Base-by-base conservation (phyloP, 2,113 vertebrate species). In the Grammomys surdaster region DNA sequence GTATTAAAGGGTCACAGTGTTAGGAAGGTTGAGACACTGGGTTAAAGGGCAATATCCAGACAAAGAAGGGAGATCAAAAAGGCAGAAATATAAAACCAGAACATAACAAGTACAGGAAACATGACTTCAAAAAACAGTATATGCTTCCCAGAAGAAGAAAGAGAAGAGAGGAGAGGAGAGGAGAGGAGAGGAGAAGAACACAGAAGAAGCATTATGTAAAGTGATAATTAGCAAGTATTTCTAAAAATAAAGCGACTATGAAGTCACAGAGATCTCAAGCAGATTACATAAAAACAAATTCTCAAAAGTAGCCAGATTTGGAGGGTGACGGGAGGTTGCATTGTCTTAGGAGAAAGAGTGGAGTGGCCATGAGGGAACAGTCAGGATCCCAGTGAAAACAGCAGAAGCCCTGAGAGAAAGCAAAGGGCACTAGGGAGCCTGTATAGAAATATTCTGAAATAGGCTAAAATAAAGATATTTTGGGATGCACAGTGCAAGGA, bases 211-310 rank as follows among this genome's bases (percentile, higher is more conserved):
- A 31, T 85, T 90, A 40, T 6, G 12, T 88, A 31, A 89, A 85
- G 43, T 78, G 24, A 81, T 31, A 60, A 95, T 54, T 28, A 87
- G 24, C 65, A 89, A 46, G 48, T 77, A 86, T n/a, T 85, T 94
- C 36, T 69, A 77, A 75, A 77, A 75, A 33, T 20, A 60, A 92
- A 85, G 11, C 48, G 26, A 80, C 60, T 4, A 91, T 43, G 40
- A 58, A 75, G 40, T 76, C 48, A 78, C 26, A 91, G 36, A 48
- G n/a, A 91, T 70, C 26, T 54, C 84, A 91, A 86, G 82, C n/a
- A 81, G 51, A 67, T 81, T 46, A 67, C 51, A 73, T 28, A 96
- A 82, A 90, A 43, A 82, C 20, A 81, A 80, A 93, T 75, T 76
- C 56, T 89, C 72, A 33, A 54, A 95, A 81, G 48, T 60, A 63